These are phyloP conservation scores for Microcebus ravelobensis DNA, from an alignment of 2,113 vertebrate species.

Conservation along the genomic window DNA sequence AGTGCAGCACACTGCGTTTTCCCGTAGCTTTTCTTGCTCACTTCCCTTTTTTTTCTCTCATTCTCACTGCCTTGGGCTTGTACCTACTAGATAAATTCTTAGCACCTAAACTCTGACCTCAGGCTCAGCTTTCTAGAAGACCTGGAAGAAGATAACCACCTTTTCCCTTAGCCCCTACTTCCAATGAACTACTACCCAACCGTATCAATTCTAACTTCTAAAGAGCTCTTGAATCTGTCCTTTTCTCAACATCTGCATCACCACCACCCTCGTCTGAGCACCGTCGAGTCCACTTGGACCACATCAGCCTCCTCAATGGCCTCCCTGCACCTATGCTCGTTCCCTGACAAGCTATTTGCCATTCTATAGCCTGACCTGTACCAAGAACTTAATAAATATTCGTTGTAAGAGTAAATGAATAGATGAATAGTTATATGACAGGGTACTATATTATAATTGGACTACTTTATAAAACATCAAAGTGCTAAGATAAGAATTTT, in stretches of 20 bases:
- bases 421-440: neutral
- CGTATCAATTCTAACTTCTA: neutral
- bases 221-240: neutral
- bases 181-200: neutral
- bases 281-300: neutral
- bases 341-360: neutral
- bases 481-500: neutral
- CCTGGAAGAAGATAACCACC: neutral
- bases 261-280: too few relatives aligned
- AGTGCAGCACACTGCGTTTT: fast-evolving
- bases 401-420: neutral
- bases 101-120: neutral
- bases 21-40: neutral
- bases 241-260: neutral
- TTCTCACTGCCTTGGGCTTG: neutral
- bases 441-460: neutral
- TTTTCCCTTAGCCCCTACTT: neutral
- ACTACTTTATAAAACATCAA: neutral
- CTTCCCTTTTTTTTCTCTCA: neutral
- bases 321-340: neutral
- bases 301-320: neutral
- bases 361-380: neutral
- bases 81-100: neutral
- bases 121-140: slow-evolving; percentile 16
- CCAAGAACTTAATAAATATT: neutral